Percentiles rank a stretch among this genome's conserved stretches.
These are phyloP conservation scores for Amphimallon solstitiale DNA, from an alignment of 2,888 invertebrate genomes.

Conservation along the genomic window DNA sequence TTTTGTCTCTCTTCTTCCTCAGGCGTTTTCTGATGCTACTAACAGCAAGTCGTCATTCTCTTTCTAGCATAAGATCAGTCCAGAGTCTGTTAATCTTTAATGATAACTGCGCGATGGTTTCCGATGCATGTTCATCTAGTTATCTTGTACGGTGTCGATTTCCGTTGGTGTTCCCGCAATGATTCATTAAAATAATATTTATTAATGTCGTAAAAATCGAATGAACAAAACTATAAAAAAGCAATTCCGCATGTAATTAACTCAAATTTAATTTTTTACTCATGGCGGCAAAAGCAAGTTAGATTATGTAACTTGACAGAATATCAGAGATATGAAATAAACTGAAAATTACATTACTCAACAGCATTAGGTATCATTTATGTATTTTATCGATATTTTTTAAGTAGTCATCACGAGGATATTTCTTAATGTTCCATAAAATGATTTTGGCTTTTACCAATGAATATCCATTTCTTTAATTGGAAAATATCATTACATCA, in stretches of 20 bases:
- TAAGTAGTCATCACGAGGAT: too few relatives aligned
- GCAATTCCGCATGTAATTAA: neutral
- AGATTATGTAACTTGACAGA: too few relatives aligned
- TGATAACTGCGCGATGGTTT: neutral
- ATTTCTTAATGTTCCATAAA: too few relatives aligned
- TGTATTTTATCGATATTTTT: too few relatives aligned
- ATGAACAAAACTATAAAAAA: neutral
- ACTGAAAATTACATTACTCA: too few relatives aligned
- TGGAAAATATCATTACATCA: too few relatives aligned
- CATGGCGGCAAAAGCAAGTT: too few relatives aligned
- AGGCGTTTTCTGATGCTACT: neutral
- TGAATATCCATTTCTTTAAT: too few relatives aligned
- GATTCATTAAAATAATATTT: slow-evolving; percentile 12
- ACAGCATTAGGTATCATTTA: too few relatives aligned
- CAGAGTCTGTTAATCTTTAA: slow-evolving; percentile 1
- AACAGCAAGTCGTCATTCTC: neutral
- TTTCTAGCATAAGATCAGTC: neutral
- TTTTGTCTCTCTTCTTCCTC: neutral
- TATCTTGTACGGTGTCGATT: slow-evolving; percentile 1
- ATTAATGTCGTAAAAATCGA: slow-evolving; percentile 13
- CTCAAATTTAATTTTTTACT: neutral
- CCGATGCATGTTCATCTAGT: neutral
- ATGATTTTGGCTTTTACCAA: too few relatives aligned
- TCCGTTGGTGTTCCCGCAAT: neutral
- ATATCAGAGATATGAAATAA: too few relatives aligned